Evolutionary conservation across 2,113 vertebrate species (phyloP).

Genomic region (Laterallus jamaicensis): DNA sequence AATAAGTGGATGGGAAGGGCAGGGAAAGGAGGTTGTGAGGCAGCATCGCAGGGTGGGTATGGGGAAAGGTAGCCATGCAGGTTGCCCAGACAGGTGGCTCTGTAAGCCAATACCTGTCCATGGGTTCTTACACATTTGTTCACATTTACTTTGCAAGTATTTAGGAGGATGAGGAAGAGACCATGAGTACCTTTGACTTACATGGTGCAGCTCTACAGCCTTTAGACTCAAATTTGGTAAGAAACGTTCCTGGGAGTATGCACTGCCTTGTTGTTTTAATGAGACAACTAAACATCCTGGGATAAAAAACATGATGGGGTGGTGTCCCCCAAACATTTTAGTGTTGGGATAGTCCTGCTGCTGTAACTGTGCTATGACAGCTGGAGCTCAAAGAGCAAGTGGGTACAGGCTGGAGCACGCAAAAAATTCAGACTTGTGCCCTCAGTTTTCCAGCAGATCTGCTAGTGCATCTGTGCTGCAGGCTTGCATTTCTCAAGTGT

Average conservation of each 20-base stretch:
- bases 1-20: not conserved
- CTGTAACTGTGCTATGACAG: constrained; percentile 3
- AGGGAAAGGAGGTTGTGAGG: not conserved
- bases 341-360: not conserved
- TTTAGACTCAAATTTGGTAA: not conserved
- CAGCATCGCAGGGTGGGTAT: not conserved
- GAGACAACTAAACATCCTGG: not conserved
- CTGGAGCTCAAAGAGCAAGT: constrained; percentile 30
- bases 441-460: not conserved
- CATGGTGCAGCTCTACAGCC: not conserved
- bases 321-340: not conserved
- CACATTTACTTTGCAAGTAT: not conserved
- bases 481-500: constrained; percentile 31
- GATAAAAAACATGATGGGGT: not conserved
- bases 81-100: not conserved
- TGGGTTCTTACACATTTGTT: not conserved
- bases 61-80: not conserved
- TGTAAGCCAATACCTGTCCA: not conserved
- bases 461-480: constrained; percentile 38
- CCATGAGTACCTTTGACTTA: not conserved
- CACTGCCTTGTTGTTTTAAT: not conserved
- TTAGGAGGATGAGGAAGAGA: not conserved
- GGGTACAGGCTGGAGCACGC: constrained; percentile 25
- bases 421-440: not conserved
- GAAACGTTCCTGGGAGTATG: not conserved